These are phyloP conservation scores for Microctenopoma steveboyesi DNA, from an alignment of 2,797 vertebrate genomes.

Conservation along the genomic window DNA sequence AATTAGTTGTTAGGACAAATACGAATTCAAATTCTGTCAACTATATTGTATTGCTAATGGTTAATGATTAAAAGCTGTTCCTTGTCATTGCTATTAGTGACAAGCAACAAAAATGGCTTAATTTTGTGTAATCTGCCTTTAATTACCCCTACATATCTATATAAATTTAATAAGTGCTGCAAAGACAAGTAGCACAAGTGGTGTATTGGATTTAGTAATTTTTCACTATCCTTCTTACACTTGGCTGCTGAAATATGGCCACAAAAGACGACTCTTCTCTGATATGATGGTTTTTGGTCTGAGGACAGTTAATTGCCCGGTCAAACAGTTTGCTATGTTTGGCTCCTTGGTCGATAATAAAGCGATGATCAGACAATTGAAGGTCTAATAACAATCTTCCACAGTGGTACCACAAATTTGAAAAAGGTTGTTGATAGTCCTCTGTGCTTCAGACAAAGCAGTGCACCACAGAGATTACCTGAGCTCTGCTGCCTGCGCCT, in stretches of 20 bases:
- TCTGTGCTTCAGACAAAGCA: neutral
- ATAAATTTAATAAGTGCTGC: neutral
- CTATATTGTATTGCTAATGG: neutral
- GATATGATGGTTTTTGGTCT: conserved; percentile 3
- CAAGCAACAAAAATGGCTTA: conserved; percentile 2
- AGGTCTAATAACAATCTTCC: neutral
- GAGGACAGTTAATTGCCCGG: conserved; percentile 10
- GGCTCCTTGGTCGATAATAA: conserved; percentile 15
- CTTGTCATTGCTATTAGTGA: neutral
- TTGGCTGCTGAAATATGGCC: neutral
- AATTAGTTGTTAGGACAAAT: conserved; percentile 15
- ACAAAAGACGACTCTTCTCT: neutral
- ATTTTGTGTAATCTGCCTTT: conserved; percentile 38
- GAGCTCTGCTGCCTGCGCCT: no score
- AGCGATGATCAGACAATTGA: neutral
- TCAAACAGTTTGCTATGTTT: conserved; percentile 1
- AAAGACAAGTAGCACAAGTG: conserved; percentile 2
- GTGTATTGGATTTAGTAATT: neutral
- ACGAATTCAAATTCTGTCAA: neutral
- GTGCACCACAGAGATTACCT: no score
- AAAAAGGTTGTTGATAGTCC: neutral
- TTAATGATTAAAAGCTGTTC: conserved; percentile 7
- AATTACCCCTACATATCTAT: conserved; percentile 17
- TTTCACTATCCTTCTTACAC: conserved; percentile 23
- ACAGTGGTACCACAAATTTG: neutral